Conservation (phyloP, 2,797 vertebrate genomes). For the Parauchenoglanis punctatus region DNA sequence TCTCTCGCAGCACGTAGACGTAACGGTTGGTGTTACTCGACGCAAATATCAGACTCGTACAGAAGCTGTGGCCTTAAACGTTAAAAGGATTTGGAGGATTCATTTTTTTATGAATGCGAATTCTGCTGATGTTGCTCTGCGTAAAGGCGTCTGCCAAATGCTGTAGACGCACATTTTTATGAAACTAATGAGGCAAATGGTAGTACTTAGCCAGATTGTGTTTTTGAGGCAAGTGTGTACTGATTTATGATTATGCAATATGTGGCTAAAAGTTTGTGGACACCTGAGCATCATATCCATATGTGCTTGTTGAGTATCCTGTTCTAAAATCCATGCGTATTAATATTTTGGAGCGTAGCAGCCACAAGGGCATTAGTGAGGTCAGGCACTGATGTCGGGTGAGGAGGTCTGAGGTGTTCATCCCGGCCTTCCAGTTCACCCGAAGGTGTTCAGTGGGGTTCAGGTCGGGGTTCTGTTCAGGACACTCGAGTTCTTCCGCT, state of each 20-base stretch:
- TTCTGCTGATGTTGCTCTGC: slow-evolving; percentile 9
- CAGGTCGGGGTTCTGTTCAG: background rate
- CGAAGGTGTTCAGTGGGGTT: background rate
- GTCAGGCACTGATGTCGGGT: no score
- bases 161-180: background rate
- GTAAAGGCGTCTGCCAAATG: background rate
- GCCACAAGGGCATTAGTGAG: background rate
- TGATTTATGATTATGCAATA: background rate
- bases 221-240: background rate
- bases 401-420: background rate
- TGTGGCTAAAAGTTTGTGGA: background rate
- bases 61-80: background rate
- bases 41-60: background rate
- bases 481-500: background rate
- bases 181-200: background rate
- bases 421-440: background rate
- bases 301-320: background rate
- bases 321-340: background rate
- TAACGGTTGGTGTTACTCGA: background rate
- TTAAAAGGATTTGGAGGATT: background rate
- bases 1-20: background rate
- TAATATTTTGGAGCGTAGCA: background rate
- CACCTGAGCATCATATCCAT: background rate
- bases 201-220: background rate
- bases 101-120: background rate